These are phyloP conservation scores for Brachyhypopomus occidentalis DNA, from an alignment of 2,113 vertebrate species.

Conservation along the genomic window DNA sequence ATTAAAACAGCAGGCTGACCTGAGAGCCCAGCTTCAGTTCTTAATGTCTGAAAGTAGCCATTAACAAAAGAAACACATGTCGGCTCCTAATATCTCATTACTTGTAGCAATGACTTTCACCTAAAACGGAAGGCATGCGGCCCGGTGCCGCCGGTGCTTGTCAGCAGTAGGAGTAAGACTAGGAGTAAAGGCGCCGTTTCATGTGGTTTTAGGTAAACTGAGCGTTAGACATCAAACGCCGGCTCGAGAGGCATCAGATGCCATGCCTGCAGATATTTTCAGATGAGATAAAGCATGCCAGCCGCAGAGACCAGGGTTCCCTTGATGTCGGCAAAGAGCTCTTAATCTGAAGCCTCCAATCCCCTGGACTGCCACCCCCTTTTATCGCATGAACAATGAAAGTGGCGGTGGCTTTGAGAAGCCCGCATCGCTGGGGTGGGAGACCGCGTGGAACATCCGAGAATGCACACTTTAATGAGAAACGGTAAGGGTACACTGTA, in stretches of 20 bases:
- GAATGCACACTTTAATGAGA: neutral
- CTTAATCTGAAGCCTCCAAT: constrained; percentile 48
- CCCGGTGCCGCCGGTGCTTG: neutral
- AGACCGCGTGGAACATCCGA: neutral
- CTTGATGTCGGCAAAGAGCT: constrained; percentile 49
- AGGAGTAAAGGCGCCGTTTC: constrained; percentile 34
- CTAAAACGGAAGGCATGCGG: neutral
- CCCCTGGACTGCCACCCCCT: constrained; percentile 29
- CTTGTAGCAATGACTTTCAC: neutral
- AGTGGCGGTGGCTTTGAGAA: constrained; percentile 35
- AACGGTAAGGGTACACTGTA: neutral
- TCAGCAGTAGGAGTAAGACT: constrained; percentile 15
- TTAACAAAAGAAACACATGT: neutral
- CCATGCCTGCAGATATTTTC: constrained; percentile 58
- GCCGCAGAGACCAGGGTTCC: constrained; percentile 41
- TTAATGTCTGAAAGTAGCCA: neutral
- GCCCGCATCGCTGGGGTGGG: neutral
- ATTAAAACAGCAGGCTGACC: no score
- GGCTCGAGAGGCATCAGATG: constrained; percentile 53
- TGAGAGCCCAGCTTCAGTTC: neutral
- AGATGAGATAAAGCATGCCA: constrained; percentile 48
- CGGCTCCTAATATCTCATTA: neutral
- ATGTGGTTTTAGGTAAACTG: constrained; percentile 53
- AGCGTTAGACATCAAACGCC: constrained; percentile 49
- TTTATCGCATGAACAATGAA: constrained; percentile 39